phyloP scores from a whole-genome alignment of 2,888 invertebrate genomes.

The Gymnoscelis rufifasciata region DNA sequence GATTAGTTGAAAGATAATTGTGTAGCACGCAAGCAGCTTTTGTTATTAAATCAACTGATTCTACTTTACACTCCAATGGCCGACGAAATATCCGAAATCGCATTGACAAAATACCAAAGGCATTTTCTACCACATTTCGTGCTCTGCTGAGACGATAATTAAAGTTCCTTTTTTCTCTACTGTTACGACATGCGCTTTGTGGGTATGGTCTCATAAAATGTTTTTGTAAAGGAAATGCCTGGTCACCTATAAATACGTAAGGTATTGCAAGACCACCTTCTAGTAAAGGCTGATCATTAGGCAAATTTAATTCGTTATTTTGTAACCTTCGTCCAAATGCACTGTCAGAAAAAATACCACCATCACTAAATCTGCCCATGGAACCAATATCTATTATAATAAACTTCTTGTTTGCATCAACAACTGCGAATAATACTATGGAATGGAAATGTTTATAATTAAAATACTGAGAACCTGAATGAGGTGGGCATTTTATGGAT shows the following conservation, averaged over 20 bases:
- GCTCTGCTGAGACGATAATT: slow-evolving; percentile 3
- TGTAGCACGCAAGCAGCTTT: slow-evolving; percentile 13
- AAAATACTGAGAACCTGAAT: slow-evolving; percentile 30
- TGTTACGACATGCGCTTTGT: too few species aligned
- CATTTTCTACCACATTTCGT: slow-evolving; percentile 2
- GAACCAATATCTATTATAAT: slow-evolving; percentile 13
- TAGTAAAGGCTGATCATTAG: slow-evolving; percentile 5
- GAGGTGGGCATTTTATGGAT: too few species aligned
- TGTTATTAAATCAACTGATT: slow-evolving; percentile 11
- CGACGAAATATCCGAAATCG: slow-evolving; percentile 3
- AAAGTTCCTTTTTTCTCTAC: slow-evolving; percentile 10
- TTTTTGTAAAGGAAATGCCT: slow-evolving; percentile 7
- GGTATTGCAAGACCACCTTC: slow-evolving; percentile 7
- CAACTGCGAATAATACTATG: slow-evolving; percentile 1
- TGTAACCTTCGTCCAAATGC: not conserved
- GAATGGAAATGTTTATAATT: slow-evolving; percentile 14
- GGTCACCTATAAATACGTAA: slow-evolving; percentile 5
- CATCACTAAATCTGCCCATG: slow-evolving; percentile 1
- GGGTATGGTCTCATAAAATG: slow-evolving; percentile 5
- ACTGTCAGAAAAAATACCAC: not conserved
- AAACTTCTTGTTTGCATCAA: slow-evolving; percentile 17
- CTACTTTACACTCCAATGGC: slow-evolving; percentile 12
- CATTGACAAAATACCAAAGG: slow-evolving; percentile 8
- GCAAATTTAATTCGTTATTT: too few species aligned
- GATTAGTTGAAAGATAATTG: slow-evolving; percentile 6